Evolutionary conservation across 2,113 vertebrate genomes (phyloP).

Genomic region (Siphamia tubifer): DNA sequence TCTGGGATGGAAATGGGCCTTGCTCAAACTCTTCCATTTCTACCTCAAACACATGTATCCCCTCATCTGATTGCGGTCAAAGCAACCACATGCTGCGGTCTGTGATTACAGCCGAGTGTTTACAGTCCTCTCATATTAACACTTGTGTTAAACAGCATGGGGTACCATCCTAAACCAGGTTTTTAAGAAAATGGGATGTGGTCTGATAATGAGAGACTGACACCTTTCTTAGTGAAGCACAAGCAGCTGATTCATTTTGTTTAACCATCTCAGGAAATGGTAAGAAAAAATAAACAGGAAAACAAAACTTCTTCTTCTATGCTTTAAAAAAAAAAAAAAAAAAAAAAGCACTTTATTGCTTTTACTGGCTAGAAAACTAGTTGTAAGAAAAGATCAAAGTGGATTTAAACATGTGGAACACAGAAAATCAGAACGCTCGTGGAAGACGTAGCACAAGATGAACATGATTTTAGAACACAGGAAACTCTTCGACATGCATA

Average conservation of each 20-base stretch:
- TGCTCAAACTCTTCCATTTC: slow-evolving; percentile 15
- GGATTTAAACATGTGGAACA: not conserved
- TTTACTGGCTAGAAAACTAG: not conserved
- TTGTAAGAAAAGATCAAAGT: not conserved
- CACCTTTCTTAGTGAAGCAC: not conserved
- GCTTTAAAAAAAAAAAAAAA: no score
- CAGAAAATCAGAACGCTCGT: not conserved
- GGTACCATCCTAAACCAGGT: slow-evolving; percentile 42
- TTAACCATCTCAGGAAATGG: not conserved
- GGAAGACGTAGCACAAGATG: not conserved
- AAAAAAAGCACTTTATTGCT: not conserved
- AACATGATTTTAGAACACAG: not conserved
- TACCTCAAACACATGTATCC: slow-evolving; percentile 46
- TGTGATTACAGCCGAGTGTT: slow-evolving; percentile 72
- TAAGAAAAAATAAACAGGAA: not conserved
- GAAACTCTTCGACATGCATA: not conserved
- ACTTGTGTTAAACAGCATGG: slow-evolving; percentile 76
- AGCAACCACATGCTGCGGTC: slow-evolving; percentile 37
- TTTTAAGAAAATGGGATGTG: not conserved
- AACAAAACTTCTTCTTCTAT: not conserved
- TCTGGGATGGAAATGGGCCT: slow-evolving; percentile 25
- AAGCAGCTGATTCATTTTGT: not conserved
- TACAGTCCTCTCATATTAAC: slow-evolving; percentile 76
- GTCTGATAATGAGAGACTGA: not conserved
- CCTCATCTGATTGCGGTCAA: slow-evolving; percentile 40